These are phyloP conservation scores for Cistogaster globosa DNA, from an alignment of 2,888 invertebrate species.

Conservation along the genomic window DNA sequence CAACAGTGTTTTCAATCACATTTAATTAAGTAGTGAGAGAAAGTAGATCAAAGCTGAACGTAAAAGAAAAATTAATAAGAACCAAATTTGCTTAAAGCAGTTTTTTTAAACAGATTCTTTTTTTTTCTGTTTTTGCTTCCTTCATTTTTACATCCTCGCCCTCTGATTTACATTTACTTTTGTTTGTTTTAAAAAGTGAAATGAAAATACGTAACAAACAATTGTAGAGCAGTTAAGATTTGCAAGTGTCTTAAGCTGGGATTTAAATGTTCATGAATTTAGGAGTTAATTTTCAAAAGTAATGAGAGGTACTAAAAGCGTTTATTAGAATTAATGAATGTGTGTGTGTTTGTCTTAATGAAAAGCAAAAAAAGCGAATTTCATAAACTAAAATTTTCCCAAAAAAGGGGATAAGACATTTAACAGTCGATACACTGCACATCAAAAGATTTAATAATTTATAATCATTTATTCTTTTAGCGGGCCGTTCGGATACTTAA, in stretches of 20 bases:
- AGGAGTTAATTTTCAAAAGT: slow-evolving; percentile 46
- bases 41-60: slow-evolving; percentile 45
- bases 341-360: no score
- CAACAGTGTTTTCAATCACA: slow-evolving; percentile 16
- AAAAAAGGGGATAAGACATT: no score
- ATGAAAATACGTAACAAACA: slow-evolving; percentile 27
- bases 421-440: no score
- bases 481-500: no score
- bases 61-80: slow-evolving; percentile 22
- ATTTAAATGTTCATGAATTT: slow-evolving; percentile 47
- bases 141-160: background rate
- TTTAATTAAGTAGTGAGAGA: slow-evolving; percentile 41
- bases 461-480: no score
- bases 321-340: background rate
- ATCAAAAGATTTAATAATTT: no score
- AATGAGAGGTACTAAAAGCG: slow-evolving; percentile 32
- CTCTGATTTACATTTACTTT: background rate
- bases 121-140: background rate
- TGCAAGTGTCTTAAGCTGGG: slow-evolving; percentile 31
- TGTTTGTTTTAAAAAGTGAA: slow-evolving; percentile 31
- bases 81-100: slow-evolving; percentile 27
- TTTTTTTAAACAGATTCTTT: slow-evolving; percentile 27
- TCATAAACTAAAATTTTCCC: no score
- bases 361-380: no score
- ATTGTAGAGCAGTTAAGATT: slow-evolving; percentile 30